Evolutionary conservation across 2,797 vertebrate genomes (phyloP), one percentile per base, ranked within the genome.

Genomic region (Dryobates pubescens): DNA sequence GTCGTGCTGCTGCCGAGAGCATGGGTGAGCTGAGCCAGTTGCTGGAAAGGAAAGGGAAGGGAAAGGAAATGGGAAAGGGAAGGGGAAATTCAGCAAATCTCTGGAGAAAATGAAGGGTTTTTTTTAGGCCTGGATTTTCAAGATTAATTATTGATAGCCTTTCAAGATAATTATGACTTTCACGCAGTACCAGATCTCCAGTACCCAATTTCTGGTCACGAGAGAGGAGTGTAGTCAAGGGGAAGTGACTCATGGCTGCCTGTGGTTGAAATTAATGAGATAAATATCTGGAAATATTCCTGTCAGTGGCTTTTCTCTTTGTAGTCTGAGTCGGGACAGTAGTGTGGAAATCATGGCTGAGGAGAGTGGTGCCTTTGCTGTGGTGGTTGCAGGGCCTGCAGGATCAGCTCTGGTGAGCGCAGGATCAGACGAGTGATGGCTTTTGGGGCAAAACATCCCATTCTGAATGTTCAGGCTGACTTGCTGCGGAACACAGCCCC

Each of bases 191-290:
- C 82, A 81, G 67, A 73, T 69, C 62, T 94, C 69, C 32, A 71
- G 79, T 89, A 45, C 79, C 47, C 0, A 0, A 32, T 74, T 93
- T 91, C 74, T 95, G 92, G 85, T 95, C 82, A 76, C 71, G 84
- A 36, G 82, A 94, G 76, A 89, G 58, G 85, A 91, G 23, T 22
- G 22, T 45, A 90, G 90, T 83, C 80, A 74, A 88, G 74, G 85
- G 87, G 89, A 95, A 94, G 74, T 94, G 92, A 96, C 85, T 96
- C 96, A 95, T 1, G 5, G 71, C 74, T 92, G 94, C 82, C 77
- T 89, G 89, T 82, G 74, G 85, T 79, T 84, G 68, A 92, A 95
- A 88, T 89, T 89, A 93, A 96, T 92, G 82, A 93, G 87, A 53
- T 86, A 71, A 64, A 93, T 92, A 91, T 94, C 77, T 82, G 80